phyloP scores from a whole-genome alignment of 2,888 invertebrate genomes.

The Corbicula japonica region DNA sequence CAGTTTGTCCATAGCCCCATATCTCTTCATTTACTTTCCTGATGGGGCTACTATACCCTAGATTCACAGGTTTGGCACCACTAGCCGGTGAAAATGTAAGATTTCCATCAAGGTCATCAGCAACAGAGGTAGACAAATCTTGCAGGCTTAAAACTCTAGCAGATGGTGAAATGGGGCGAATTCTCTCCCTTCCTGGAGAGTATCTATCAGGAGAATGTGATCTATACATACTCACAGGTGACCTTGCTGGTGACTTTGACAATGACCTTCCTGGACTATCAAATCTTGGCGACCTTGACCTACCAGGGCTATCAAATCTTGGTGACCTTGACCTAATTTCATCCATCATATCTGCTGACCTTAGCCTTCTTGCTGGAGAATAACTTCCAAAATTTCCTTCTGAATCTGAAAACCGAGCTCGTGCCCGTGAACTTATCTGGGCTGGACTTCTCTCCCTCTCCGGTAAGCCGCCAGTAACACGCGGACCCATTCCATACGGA shows the following conservation, averaged over 20 bases:
- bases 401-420: conserved; percentile 57
- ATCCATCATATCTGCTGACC: conserved; percentile 43
- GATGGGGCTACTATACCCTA: conserved; percentile 79
- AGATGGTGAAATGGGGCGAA: conserved; percentile 59
- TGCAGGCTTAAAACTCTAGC: conserved; percentile 68
- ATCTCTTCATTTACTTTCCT: conserved; percentile 79
- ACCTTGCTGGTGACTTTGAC: conserved; percentile 63
- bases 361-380: conserved; percentile 52
- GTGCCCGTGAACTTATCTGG: conserved; percentile 62
- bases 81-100: conserved; percentile 69
- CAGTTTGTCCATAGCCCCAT: conserved; percentile 74
- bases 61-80: conserved; percentile 68
- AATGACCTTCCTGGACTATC: conserved; percentile 40
- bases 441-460: conserved; percentile 62
- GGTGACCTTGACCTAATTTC: conserved; percentile 62
- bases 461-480: conserved; percentile 54
- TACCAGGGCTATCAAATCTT: conserved; percentile 45
- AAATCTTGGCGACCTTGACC: conserved; percentile 54
- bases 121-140: conserved; percentile 72
- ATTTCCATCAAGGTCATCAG: conserved; percentile 69
- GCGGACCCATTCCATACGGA: conserved; percentile 56
- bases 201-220: conserved; percentile 61
- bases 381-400: conserved; percentile 49
- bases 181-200: conserved; percentile 45
- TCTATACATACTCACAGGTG: conserved; percentile 54